These are phyloP conservation scores for Mixornis gularis DNA, from an alignment of 2,113 vertebrate genomes.

Conservation along the genomic window DNA sequence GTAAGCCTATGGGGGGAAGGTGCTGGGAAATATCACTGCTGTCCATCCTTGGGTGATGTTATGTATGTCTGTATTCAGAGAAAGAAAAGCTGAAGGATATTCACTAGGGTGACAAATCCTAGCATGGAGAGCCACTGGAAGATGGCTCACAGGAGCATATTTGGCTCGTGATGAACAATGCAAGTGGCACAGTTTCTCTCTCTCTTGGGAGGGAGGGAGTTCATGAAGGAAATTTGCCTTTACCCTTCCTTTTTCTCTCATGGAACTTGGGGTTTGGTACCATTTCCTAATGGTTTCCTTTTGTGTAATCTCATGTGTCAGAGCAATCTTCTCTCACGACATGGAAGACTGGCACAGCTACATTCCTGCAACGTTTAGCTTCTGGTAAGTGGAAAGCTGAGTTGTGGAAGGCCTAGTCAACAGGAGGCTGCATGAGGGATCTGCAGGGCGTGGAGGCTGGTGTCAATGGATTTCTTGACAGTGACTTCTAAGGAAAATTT, in stretches of 20 bases:
- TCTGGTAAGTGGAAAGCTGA: neutral
- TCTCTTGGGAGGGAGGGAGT: neutral
- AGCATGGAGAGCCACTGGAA: neutral
- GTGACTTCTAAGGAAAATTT: neutral
- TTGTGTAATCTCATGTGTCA: neutral
- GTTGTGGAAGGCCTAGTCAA: neutral
- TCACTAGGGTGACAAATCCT: neutral
- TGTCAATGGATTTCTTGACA: neutral
- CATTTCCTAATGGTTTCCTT: neutral
- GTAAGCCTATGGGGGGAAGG: neutral
- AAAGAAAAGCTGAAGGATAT: neutral
- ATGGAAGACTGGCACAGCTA: neutral
- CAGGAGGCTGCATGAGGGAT: neutral
- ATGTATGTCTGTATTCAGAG: neutral
- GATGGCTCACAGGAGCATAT: neutral
- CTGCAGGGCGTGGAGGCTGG: neutral
- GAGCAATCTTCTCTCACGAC: neutral
- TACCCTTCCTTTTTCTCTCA: neutral
- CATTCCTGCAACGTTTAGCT: neutral
- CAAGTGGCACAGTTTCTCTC: neutral
- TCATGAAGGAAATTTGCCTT: neutral
- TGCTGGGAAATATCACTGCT: neutral
- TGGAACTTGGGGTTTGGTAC: neutral
- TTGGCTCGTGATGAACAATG: neutral
- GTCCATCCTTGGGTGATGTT: neutral